A percentile compares a stretch with the other conserved stretches of the same genome.
phyloP scores from a whole-genome alignment of 1,140 invertebrate species.

The Cotesia typhae region DNA sequence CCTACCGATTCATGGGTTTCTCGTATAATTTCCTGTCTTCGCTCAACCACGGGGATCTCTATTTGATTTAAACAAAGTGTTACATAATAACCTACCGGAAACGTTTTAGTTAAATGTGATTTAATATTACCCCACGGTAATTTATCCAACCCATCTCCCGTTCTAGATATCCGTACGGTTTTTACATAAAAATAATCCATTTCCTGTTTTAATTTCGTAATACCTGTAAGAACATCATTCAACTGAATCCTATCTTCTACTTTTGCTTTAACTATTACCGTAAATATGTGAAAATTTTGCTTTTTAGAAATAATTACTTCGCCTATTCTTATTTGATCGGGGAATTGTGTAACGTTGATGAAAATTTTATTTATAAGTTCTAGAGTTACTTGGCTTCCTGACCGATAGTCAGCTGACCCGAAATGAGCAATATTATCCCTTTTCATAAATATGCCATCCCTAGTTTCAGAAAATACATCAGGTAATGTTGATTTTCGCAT shows the following conservation, averaged over 20 bases:
- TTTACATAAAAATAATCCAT: conserved; percentile 23
- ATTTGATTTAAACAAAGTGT: background rate
- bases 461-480: conserved; percentile 15
- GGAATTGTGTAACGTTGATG: background rate
- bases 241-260: conserved; percentile 5
- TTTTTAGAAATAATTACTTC: background rate
- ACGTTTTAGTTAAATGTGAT: background rate
- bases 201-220: conserved; percentile 11
- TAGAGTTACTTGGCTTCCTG: background rate
- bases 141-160: conserved; percentile 8
- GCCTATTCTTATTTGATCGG: background rate
- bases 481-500: background rate
- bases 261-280: background rate
- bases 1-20: background rate
- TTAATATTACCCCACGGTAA: conserved; percentile 23
- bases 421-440: conserved; percentile 13
- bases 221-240: background rate
- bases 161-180: background rate
- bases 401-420: background rate
- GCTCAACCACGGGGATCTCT: background rate
- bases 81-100: background rate
- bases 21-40: background rate
- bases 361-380: background rate
- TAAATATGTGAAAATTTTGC: background rate
- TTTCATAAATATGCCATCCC: conserved; percentile 22